phyloP scores from a whole-genome alignment of 2,113 vertebrate genomes.

The Salvelinus alpinus region DNA sequence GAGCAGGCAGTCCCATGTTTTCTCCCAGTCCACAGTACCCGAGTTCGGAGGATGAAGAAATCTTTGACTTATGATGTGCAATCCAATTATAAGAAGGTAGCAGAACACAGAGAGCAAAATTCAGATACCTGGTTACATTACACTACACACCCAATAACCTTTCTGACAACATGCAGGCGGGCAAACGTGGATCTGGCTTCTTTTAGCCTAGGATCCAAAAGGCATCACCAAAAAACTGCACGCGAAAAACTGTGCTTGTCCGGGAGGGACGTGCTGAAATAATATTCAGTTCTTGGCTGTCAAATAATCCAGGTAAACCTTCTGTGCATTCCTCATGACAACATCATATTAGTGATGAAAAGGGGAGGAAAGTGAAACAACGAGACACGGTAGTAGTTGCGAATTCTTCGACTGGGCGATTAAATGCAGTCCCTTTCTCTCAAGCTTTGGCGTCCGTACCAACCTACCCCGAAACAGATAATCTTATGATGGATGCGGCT shows the following conservation, averaged over 20 bases:
- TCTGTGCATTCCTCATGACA: constrained; percentile 50
- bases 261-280: constrained; percentile 1
- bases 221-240: constrained; percentile 16
- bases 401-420: constrained; percentile 59
- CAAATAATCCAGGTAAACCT: constrained; percentile 53
- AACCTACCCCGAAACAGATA: constrained; percentile 61
- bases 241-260: constrained; percentile 9
- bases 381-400: constrained; percentile 24
- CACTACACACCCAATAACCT: constrained; percentile 15
- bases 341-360: constrained; percentile 46
- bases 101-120: constrained; percentile 27
- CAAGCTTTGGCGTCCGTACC: constrained; percentile 37
- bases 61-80: constrained; percentile 33
- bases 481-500: constrained; percentile 49
- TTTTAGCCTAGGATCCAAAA: constrained; percentile 3
- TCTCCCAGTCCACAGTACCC: constrained; percentile 10
- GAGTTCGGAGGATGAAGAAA: constrained; percentile 19
- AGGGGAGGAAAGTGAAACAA: constrained; percentile 29
- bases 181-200: too few relatives aligned
- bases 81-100: constrained; percentile 51
- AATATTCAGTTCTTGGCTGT: constrained; percentile 18
- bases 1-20: constrained; percentile 89
- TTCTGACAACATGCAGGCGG: not conserved
- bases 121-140: constrained; percentile 19
- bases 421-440: constrained; percentile 53